phyloP scores from a whole-genome alignment of 2,888 invertebrate species.

The Napeogenes sylphis region DNA sequence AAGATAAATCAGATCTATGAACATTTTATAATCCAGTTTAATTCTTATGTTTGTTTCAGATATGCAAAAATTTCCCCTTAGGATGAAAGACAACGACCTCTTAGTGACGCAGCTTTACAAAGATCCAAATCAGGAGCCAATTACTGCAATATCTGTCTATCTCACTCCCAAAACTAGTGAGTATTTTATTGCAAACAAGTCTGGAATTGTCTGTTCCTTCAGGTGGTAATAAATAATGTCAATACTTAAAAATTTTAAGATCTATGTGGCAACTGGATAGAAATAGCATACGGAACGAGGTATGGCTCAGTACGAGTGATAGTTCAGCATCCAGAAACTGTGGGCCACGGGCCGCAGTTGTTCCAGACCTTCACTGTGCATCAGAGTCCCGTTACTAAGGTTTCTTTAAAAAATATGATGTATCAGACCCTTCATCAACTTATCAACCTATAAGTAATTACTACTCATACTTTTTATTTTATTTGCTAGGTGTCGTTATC shows the following conservation, averaged over 20 bases:
- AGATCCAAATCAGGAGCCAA: conserved; percentile 96
- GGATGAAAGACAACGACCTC: conserved; percentile 99
- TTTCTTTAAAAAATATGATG: conserved; percentile 43
- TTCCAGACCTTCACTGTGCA: conserved; percentile 99
- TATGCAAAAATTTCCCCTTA: conserved; percentile 99
- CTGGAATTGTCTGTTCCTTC: too few species aligned
- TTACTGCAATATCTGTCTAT: conserved; percentile 98
- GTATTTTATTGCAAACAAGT: conserved; percentile 46
- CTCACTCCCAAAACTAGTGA: conserved; percentile 99
- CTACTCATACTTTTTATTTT: background rate
- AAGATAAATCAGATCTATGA: too few species aligned
- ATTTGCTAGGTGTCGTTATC: conserved; percentile 89
- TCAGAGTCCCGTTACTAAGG: conserved; percentile 96
- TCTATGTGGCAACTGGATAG: conserved; percentile 99
- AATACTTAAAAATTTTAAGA: conserved; percentile 71
- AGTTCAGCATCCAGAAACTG: conserved; percentile 99
- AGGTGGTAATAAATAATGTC: background rate
- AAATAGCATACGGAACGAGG: conserved; percentile 98
- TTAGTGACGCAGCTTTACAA: conserved; percentile 96
- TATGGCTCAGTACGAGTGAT: conserved; percentile 97
- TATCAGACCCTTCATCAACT: background rate
- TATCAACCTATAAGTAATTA: too few species aligned
- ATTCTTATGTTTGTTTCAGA: conserved; percentile 77
- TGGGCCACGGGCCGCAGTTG: conserved; percentile 97
- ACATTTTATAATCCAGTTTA: too few species aligned